Conservation (phyloP, 1,140 invertebrate species). For the Drosophila takahashii region DNA sequence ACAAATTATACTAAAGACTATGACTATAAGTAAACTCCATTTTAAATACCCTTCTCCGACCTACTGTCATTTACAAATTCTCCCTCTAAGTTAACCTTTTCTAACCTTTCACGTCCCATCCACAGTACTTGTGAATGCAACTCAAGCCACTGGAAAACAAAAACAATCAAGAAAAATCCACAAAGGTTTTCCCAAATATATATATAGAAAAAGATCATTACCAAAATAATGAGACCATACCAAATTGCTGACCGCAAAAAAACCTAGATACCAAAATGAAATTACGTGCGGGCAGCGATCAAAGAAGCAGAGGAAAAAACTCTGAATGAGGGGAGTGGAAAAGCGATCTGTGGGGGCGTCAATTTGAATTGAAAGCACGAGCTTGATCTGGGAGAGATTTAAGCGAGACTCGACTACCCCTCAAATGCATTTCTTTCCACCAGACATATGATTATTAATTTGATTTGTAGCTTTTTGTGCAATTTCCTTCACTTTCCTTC, state of each 20-base stretch:
- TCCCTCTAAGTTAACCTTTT: constrained; percentile 16
- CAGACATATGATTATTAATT: constrained; percentile 73
- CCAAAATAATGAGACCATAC: constrained; percentile 64
- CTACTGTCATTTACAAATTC: constrained; percentile 1
- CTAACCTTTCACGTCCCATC: constrained; percentile 17
- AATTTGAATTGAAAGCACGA: constrained; percentile 54
- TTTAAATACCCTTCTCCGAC: background rate
- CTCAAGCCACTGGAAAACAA: constrained; percentile 3
- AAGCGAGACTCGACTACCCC: constrained; percentile 6
- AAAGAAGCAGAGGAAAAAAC: constrained; percentile 4
- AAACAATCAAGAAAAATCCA: constrained; percentile 28
- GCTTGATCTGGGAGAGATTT: constrained; percentile 34
- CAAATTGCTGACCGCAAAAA: constrained; percentile 65
- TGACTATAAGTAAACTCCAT: background rate
- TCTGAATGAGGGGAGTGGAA: background rate
- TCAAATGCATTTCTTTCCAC: constrained; percentile 8
- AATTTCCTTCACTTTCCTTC: constrained; percentile 64
- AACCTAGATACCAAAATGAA: constrained; percentile 43
- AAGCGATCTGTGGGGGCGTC: constrained; percentile 45
- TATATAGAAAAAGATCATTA: constrained; percentile 66
- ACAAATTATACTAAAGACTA: background rate
- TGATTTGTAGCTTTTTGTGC: constrained; percentile 68
- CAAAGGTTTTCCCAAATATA: constrained; percentile 31
- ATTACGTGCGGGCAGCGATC: constrained; percentile 40
- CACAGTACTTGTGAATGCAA: background rate